Percentiles rank a stretch among this genome's conserved stretches.
Conservation (phyloP, 2,113 vertebrate species). For the Garra rufa region DNA sequence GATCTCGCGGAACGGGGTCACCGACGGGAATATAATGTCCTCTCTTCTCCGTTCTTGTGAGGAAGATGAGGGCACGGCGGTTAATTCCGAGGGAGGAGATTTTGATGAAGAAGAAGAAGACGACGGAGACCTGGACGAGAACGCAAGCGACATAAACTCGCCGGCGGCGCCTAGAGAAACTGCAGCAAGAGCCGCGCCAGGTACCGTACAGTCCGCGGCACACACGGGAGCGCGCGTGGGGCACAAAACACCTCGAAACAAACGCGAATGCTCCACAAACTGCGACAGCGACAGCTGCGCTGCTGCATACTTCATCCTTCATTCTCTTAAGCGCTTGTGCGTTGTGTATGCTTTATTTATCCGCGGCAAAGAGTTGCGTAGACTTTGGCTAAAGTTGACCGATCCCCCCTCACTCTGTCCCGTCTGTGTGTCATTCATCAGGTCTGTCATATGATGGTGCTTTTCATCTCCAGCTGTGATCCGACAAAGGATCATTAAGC, state of each 20-base stretch:
- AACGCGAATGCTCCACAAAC: slow-evolving; percentile 38
- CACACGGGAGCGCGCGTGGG: slow-evolving; percentile 70
- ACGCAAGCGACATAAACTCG: slow-evolving; percentile 85
- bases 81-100: slow-evolving; percentile 89
- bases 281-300: slow-evolving; percentile 21
- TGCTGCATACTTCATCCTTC: neutral
- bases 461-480: slow-evolving; percentile 10
- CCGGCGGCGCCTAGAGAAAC: slow-evolving; percentile 80
- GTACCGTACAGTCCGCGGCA: slow-evolving; percentile 74
- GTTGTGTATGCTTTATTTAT: neutral
- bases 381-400: slow-evolving; percentile 53
- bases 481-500: slow-evolving; percentile 24
- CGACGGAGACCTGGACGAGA: slow-evolving; percentile 82
- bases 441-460: slow-evolving; percentile 14
- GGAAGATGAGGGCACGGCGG: slow-evolving; percentile 90
- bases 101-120: slow-evolving; percentile 88
- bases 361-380: slow-evolving; percentile 42
- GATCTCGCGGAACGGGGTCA: slow-evolving; percentile 74
- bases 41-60: slow-evolving; percentile 88
- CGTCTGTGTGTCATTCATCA: slow-evolving; percentile 10
- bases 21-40: slow-evolving; percentile 86
- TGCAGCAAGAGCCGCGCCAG: slow-evolving; percentile 79
- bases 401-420: slow-evolving; percentile 32
- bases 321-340: neutral
- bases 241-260: slow-evolving; percentile 53